phyloP scores from a whole-genome alignment of 1,140 invertebrate species.

The Caenorhabditis latens region DNA sequence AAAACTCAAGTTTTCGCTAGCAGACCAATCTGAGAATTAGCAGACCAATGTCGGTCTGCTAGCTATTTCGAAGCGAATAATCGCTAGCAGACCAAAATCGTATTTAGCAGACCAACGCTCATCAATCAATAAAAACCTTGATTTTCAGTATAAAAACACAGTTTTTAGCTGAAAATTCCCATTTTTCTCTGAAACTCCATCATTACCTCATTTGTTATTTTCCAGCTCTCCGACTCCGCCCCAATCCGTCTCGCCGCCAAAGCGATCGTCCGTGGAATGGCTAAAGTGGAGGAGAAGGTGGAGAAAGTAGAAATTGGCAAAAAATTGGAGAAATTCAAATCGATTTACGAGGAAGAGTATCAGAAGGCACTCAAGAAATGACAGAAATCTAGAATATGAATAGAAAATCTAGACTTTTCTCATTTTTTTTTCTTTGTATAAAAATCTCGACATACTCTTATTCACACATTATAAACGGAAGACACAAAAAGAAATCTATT shows the following conservation, averaged over 20 bases:
- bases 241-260: conserved; percentile 56
- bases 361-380: conserved; percentile 59
- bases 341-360: conserved; percentile 61
- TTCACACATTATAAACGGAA: conserved; percentile 3
- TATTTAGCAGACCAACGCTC: too few species aligned
- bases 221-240: conserved; percentile 62
- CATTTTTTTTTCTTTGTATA: background rate
- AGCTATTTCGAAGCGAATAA: too few species aligned
- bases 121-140: too few species aligned
- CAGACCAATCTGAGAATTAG: too few species aligned
- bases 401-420: too few species aligned
- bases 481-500: background rate
- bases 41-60: too few species aligned
- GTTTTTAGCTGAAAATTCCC: background rate
- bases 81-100: too few species aligned
- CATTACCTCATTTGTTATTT: background rate
- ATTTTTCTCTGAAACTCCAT: background rate
- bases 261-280: conserved; percentile 51
- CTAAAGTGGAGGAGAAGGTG: conserved; percentile 41
- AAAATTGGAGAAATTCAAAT: conserved; percentile 10
- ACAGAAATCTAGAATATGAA: background rate
- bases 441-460: background rate
- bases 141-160: background rate
- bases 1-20: too few species aligned
- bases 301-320: background rate